These are phyloP conservation scores for Bovichtus diacanthus DNA, from an alignment of 2,797 vertebrate species.

Conservation along the genomic window DNA sequence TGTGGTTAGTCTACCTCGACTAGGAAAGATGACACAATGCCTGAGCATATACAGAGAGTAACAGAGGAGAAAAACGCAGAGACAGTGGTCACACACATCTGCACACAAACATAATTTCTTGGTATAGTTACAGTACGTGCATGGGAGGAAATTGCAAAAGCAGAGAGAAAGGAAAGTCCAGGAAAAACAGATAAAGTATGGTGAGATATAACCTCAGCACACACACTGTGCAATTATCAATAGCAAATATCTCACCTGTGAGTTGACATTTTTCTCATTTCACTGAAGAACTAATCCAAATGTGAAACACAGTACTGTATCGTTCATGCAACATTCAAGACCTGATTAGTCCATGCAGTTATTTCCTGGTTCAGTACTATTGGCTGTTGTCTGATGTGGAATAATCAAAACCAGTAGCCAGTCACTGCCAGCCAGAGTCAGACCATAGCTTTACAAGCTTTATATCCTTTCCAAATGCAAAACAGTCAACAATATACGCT, in stretches of 20 bases:
- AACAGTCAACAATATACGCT: conserved; percentile 5
- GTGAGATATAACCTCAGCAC: conserved; percentile 12
- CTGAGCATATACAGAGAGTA: conserved; percentile 24
- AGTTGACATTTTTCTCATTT: conserved; percentile 43
- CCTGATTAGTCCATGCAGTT: conserved; percentile 37
- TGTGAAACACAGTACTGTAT: conserved; percentile 77
- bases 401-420: conserved; percentile 7
- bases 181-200: conserved; percentile 6
- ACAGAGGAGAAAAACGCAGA: conserved; percentile 21
- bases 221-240: conserved; percentile 32
- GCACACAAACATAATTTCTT: conserved; percentile 6
- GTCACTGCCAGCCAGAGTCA: neutral
- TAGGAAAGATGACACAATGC: conserved; percentile 47
- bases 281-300: conserved; percentile 56
- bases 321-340: conserved; percentile 38
- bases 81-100: conserved; percentile 4
- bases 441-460: conserved; percentile 8
- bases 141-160: conserved; percentile 12
- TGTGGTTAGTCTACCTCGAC: conserved; percentile 77
- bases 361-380: conserved; percentile 12
- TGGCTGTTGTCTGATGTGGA: conserved; percentile 11
- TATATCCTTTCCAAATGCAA: conserved; percentile 4
- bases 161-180: conserved; percentile 4
- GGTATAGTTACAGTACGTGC: neutral
- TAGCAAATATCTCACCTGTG: conserved; percentile 42